A percentile compares a stretch with the other conserved stretches of the same genome.
Conservation (phyloP, 2,797 vertebrate species). For the Ctenosaura bakeri region DNA sequence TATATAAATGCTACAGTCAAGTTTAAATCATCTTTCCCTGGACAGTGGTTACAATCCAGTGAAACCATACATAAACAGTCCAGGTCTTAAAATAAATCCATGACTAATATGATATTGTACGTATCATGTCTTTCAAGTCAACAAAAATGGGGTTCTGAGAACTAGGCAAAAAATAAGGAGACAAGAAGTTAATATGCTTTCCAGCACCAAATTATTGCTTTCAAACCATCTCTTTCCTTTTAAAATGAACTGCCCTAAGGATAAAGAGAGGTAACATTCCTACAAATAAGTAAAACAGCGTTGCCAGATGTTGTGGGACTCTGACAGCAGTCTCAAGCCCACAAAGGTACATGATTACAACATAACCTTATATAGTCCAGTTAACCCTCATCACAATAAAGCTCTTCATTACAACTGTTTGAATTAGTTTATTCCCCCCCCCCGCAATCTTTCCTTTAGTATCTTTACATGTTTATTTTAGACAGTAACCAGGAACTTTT, state of each 20-base stretch:
- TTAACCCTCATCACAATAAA: not conserved
- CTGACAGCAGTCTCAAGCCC: not conserved
- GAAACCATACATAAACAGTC: conserved; percentile 72
- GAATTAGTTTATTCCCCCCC: not conserved
- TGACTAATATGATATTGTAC: conserved; percentile 53
- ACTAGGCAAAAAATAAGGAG: not conserved
- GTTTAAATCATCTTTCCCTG: conserved; percentile 61
- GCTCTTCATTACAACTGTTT: not conserved
- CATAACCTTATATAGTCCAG: not conserved
- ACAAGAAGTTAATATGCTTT: conserved; percentile 26
- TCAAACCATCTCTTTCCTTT: conserved; percentile 13
- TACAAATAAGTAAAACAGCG: not conserved
- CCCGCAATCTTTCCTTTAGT: not conserved
- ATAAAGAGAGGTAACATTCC: conserved; percentile 52
- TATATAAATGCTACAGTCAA: conserved; percentile 66
- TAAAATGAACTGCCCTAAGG: conserved; percentile 9
- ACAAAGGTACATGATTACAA: not conserved
- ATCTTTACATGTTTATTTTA: not conserved
- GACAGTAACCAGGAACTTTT: not conserved
- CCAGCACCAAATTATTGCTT: conserved; percentile 8
- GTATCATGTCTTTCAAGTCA: conserved; percentile 55
- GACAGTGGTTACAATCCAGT: conserved; percentile 62
- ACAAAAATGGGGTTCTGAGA: not conserved
- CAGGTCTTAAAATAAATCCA: conserved; percentile 53
- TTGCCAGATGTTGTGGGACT: not conserved